Percentiles rank a stretch among this genome's conserved stretches.
phyloP scores from a whole-genome alignment of 2,888 invertebrate species.

The Odontomyia ornata region DNA sequence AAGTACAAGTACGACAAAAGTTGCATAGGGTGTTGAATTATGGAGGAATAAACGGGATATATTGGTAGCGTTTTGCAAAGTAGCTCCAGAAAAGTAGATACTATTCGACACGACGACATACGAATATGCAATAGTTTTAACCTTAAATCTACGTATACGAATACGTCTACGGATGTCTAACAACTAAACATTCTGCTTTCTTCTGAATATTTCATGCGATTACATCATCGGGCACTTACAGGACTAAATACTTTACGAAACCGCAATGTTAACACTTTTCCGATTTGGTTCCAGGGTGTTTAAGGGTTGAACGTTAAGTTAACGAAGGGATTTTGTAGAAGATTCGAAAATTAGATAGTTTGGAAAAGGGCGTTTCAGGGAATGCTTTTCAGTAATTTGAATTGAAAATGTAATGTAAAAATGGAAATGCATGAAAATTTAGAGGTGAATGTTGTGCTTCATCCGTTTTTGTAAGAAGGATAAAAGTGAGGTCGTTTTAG shows the following conservation, averaged over 20 bases:
- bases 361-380: too few relatives aligned
- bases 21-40: not conserved
- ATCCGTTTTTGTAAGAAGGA: too few relatives aligned
- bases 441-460: too few relatives aligned
- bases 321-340: not conserved
- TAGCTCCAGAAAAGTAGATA: too few relatives aligned
- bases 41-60: not conserved
- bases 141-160: too few relatives aligned
- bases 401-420: too few relatives aligned
- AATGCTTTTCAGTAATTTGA: too few relatives aligned
- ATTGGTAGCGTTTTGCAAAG: not conserved
- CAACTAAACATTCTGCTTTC: not conserved
- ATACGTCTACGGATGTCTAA: too few relatives aligned
- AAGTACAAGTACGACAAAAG: not conserved
- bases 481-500: too few relatives aligned
- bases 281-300: not conserved
- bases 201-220: conserved; percentile 31
- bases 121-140: not conserved
- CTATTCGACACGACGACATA: too few relatives aligned
- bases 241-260: conserved; percentile 18
- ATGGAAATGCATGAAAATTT: too few relatives aligned
- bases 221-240: conserved; percentile 9
- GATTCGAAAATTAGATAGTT: too few relatives aligned
- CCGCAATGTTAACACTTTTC: conserved; percentile 11
- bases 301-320: not conserved